Evolutionary conservation across 2,888 invertebrate genomes (phyloP).

Genomic region (Ornithoptera priamus): DNA sequence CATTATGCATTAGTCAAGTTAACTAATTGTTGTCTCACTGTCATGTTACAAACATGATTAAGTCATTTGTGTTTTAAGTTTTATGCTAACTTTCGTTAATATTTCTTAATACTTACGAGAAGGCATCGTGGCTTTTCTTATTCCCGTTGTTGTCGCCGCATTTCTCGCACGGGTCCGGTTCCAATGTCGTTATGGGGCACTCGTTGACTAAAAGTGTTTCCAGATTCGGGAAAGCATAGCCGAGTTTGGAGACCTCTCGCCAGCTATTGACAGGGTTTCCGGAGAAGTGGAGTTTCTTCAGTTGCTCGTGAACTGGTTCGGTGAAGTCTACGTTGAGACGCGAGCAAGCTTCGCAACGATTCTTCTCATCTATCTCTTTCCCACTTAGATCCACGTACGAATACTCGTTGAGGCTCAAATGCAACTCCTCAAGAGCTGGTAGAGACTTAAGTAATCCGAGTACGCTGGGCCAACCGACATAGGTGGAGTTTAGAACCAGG

Average conservation of each 20-base stretch:
- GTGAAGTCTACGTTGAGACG: constrained; percentile 56
- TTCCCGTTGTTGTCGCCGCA: constrained; percentile 70
- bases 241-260: constrained; percentile 90
- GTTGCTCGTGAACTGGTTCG: constrained; percentile 81
- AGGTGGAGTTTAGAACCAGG: constrained; percentile 92
- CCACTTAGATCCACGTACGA: constrained; percentile 85
- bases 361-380: constrained; percentile 58
- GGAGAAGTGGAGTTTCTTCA: constrained; percentile 92
- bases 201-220: constrained; percentile 92
- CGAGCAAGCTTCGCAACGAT: constrained; percentile 66
- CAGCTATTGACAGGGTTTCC: constrained; percentile 92
- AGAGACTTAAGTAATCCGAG: constrained; percentile 87
- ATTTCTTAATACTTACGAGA: constrained; percentile 62
- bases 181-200: constrained; percentile 85
- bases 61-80: neutral
- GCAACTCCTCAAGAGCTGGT: constrained; percentile 92
- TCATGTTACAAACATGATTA: neutral
- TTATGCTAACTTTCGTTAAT: neutral
- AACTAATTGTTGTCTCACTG: too few relatives aligned
- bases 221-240: constrained; percentile 91
- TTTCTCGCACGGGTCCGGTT: constrained; percentile 82
- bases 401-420: constrained; percentile 95
- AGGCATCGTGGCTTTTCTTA: constrained; percentile 82
- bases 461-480: constrained; percentile 91
- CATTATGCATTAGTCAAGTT: too few relatives aligned